Percentiles rank a stretch among this genome's conserved stretches.
Evolutionary conservation across 1,140 invertebrate genomes (phyloP).

Genomic region (Conus betulinus): DNA sequence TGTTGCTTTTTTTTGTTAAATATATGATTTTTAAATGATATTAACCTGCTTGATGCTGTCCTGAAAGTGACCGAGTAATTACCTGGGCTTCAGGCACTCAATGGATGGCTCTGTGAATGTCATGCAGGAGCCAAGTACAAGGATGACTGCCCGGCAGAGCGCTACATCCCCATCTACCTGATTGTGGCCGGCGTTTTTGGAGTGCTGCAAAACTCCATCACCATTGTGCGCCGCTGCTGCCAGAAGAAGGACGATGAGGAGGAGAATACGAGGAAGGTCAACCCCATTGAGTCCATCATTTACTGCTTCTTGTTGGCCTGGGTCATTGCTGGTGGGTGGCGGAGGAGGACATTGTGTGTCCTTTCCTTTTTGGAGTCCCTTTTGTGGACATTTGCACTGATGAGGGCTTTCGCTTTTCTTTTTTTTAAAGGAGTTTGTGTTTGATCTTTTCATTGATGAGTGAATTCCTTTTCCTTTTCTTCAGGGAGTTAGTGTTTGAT

Average conservation of each 20-base stretch:
- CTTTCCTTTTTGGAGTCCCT: too few species aligned
- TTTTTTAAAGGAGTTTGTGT: too few species aligned
- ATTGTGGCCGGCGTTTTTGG: conserved; percentile 87
- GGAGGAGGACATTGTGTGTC: too few species aligned
- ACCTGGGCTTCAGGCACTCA: neutral
- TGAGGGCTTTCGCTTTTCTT: too few species aligned
- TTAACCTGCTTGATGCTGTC: too few species aligned
- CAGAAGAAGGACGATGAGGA: conserved; percentile 77
- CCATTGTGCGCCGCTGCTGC: conserved; percentile 78
- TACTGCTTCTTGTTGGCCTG: conserved; percentile 82
- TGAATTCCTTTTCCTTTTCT: too few species aligned
- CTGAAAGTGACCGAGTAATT: neutral
- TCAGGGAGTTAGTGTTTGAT: too few species aligned
- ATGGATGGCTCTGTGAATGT: neutral
- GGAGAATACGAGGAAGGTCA: conserved; percentile 76
- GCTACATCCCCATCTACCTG: conserved; percentile 89
- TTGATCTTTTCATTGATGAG: too few species aligned
- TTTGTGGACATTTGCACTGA: too few species aligned
- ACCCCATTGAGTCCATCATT: conserved; percentile 80
- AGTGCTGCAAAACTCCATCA: conserved; percentile 82
- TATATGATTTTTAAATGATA: neutral
- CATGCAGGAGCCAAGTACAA: conserved; percentile 81
- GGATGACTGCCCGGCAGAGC: conserved; percentile 86
- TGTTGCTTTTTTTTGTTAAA: neutral
- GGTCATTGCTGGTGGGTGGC: conserved; percentile 66